phyloP scores from a whole-genome alignment of 2,888 invertebrate genomes.

The Amiota minor region DNA sequence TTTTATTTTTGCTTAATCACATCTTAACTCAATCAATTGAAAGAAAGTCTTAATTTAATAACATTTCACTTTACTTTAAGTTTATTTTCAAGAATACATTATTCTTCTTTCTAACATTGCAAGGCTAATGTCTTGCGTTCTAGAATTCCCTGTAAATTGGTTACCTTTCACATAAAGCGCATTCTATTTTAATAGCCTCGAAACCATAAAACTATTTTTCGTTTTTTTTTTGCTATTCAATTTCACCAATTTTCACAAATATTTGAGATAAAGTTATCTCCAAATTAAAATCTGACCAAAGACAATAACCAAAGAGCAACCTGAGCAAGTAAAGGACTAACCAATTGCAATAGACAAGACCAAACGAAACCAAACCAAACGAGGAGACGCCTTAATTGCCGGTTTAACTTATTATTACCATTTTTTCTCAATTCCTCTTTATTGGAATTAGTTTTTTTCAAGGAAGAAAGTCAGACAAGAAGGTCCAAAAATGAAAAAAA shows the following conservation, averaged over 20 bases:
- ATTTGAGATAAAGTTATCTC: conserved; percentile 13
- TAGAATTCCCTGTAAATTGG: no score
- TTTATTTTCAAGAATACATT: no score
- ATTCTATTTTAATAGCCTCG: background rate
- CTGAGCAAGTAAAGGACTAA: no score
- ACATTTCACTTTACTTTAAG: no score
- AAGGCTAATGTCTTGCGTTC: no score
- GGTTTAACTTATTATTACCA: conserved; percentile 20
- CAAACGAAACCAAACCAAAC: no score
- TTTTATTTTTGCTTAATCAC: no score
- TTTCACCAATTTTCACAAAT: conserved; percentile 12
- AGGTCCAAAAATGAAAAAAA: no score
- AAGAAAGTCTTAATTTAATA: no score
- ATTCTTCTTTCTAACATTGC: no score
- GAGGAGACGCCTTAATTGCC: conserved; percentile 38
- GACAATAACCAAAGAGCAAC: background rate
- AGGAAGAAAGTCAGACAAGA: background rate
- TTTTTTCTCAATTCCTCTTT: conserved; percentile 13
- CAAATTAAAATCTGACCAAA: conserved; percentile 29
- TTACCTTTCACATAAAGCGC: no score
- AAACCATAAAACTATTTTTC: background rate
- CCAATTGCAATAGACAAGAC: background rate
- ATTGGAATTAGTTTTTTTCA: background rate
- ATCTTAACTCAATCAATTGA: no score
- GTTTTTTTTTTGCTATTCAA: background rate